phyloP scores from a whole-genome alignment of 1,140 invertebrate species.

The Zaprionus camerounensis region DNA sequence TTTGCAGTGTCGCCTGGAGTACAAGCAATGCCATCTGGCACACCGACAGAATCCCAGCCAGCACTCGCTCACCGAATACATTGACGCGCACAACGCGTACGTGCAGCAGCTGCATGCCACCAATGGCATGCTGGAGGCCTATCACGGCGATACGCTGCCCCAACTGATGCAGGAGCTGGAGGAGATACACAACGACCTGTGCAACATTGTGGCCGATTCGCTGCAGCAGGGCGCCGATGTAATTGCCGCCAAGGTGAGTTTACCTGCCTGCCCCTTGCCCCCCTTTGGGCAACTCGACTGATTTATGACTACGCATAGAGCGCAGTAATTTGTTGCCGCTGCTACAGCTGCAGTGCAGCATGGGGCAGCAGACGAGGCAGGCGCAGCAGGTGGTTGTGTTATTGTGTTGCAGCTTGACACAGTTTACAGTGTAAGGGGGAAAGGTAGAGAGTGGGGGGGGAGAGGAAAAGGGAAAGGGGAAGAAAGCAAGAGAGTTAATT shows the following conservation, averaged over 20 bases:
- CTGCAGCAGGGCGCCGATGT: conserved; percentile 92
- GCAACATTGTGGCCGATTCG: conserved; percentile 91
- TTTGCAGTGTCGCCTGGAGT: conserved; percentile 92
- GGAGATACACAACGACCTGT: conserved; percentile 93
- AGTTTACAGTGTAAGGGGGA: not conserved
- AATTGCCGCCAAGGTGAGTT: conserved; percentile 91
- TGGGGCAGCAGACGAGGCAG: too few relatives aligned
- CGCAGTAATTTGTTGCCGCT: conserved; percentile 17
- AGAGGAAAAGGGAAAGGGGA: not conserved
- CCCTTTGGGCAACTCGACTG: not conserved
- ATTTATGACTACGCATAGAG: conserved; percentile 16
- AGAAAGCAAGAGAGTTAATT: conserved; percentile 36
- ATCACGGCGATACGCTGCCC: conserved; percentile 90
- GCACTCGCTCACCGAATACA: conserved; percentile 90
- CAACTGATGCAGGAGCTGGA: conserved; percentile 93
- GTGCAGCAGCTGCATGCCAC: conserved; percentile 96
- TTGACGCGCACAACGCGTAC: conserved; percentile 97
- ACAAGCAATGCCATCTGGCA: conserved; percentile 92
- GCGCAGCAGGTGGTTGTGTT: conserved; percentile 21
- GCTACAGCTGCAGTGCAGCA: conserved; percentile 12
- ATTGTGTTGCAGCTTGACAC: conserved; percentile 16
- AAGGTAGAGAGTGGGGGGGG: not conserved
- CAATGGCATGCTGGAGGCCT: conserved; percentile 93
- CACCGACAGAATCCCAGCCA: conserved; percentile 89
- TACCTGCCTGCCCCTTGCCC: not conserved